phyloP scores from a whole-genome alignment of 2,113 vertebrate genomes.

The Crotalus horridus region DNA sequence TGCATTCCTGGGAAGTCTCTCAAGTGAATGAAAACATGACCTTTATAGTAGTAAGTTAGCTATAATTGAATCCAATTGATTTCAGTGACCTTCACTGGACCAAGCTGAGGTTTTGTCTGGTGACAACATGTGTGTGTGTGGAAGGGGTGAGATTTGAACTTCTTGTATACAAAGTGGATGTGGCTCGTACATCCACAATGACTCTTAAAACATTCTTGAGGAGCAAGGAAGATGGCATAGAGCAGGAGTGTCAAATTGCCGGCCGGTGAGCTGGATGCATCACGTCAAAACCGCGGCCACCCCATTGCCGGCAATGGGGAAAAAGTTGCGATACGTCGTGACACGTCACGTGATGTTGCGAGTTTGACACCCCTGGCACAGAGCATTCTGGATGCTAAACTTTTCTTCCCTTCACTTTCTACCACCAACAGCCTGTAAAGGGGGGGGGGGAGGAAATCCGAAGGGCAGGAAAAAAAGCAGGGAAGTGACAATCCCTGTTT shows the following conservation, averaged over 20 bases:
- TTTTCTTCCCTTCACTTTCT: not conserved
- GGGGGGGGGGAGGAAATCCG: not conserved
- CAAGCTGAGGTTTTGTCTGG: not conserved
- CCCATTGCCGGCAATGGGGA: too few species aligned
- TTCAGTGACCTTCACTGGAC: not conserved
- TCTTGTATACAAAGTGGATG: not conserved
- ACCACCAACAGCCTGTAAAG: not conserved
- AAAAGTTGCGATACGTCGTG: too few species aligned
- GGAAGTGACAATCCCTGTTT: not conserved
- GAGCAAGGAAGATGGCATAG: not conserved
- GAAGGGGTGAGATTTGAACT: not conserved
- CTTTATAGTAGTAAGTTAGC: not conserved
- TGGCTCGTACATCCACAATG: not conserved
- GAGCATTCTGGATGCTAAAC: not conserved
- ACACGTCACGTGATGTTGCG: too few species aligned
- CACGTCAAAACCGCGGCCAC: too few species aligned
- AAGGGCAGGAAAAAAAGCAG: not conserved
- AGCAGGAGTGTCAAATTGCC: too few species aligned
- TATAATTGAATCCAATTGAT: not conserved
- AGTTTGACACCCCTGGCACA: not conserved
- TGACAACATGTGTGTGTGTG: not conserved
- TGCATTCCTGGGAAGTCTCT: not conserved
- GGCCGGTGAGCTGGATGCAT: too few species aligned
- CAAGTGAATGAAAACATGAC: not conserved
- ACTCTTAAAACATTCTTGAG: not conserved